Percentiles rank a stretch among this genome's conserved stretches.
Evolutionary conservation across 2,888 invertebrate genomes (phyloP).

Genomic region (Chloroclystis v-ata): DNA sequence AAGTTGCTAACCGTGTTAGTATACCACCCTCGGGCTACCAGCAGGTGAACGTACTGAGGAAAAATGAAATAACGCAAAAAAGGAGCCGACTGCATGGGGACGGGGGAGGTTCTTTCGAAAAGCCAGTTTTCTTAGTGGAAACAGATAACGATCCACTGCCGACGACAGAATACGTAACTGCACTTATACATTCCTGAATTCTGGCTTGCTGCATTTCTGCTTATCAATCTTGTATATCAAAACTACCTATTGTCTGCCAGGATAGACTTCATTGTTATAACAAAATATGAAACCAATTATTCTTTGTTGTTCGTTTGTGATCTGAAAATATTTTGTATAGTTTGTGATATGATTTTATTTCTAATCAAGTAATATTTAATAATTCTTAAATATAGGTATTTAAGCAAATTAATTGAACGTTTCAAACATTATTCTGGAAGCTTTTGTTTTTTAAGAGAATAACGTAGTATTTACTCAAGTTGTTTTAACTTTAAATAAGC

Average conservation of each 20-base stretch:
- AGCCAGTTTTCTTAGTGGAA: constrained; percentile 77
- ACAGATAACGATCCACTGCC: constrained; percentile 77
- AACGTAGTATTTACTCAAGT: too few species aligned
- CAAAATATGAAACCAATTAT: background rate
- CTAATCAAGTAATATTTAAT: too few species aligned
- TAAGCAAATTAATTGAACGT: too few species aligned
- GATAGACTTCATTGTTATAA: constrained; percentile 43
- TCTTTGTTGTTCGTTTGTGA: background rate
- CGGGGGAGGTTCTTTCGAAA: constrained; percentile 72
- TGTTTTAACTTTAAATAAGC: background rate
- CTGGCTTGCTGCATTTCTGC: constrained; percentile 45
- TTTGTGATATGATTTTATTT: too few species aligned
- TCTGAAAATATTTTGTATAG: background rate
- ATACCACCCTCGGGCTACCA: constrained; percentile 64
- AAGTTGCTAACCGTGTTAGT: constrained; percentile 26
- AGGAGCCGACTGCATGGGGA: constrained; percentile 56
- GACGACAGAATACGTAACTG: constrained; percentile 76
- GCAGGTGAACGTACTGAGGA: constrained; percentile 73
- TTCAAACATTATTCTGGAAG: too few species aligned
- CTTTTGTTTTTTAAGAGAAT: too few species aligned
- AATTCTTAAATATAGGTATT: too few species aligned
- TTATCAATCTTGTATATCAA: constrained; percentile 59
- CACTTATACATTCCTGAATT: constrained; percentile 52
- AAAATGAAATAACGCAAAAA: constrained; percentile 77
- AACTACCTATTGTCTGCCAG: constrained; percentile 53